Conservation (phyloP, 2,113 vertebrate species). For the Falcunculus frontatus region DNA sequence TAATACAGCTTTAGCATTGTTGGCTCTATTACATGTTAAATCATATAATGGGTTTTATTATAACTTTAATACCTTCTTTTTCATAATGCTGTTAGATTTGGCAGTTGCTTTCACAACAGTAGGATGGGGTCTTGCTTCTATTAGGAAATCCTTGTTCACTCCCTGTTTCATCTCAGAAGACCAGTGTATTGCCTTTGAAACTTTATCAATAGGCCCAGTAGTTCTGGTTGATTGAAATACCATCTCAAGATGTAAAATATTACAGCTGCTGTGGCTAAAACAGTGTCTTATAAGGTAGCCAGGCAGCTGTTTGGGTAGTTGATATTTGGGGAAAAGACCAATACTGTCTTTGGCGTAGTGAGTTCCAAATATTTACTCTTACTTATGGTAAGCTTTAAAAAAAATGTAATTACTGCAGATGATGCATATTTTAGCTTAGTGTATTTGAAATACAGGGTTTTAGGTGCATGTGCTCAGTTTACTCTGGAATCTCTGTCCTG, state of each 20-base stretch:
- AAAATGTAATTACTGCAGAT: not conserved
- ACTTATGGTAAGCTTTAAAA: not conserved
- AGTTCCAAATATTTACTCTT: not conserved
- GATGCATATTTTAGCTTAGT: not conserved
- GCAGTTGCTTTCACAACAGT: not conserved
- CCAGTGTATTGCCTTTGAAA: not conserved
- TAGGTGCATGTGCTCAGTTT: not conserved
- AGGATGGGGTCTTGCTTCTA: not conserved
- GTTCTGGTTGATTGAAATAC: not conserved
- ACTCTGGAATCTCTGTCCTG: not conserved
- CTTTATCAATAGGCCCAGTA: not conserved
- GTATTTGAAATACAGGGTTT: not conserved
- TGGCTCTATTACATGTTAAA: not conserved
- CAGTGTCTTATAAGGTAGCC: not conserved
- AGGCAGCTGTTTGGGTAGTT: not conserved
- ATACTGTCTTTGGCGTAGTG: not conserved
- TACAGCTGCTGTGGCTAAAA: not conserved
- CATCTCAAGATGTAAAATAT: not conserved
- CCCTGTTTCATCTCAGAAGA: not conserved
- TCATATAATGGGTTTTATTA: not conserved
- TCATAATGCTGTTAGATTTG: not conserved
- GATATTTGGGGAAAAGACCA: not conserved
- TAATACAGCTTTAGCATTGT: not conserved
- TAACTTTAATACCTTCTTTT: not conserved
- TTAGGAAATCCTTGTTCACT: not conserved